Evolutionary conservation across 2,888 invertebrate species (phyloP), one percentile per base, ranked within the genome.

Genomic region (Leptopterna dolabrata): DNA sequence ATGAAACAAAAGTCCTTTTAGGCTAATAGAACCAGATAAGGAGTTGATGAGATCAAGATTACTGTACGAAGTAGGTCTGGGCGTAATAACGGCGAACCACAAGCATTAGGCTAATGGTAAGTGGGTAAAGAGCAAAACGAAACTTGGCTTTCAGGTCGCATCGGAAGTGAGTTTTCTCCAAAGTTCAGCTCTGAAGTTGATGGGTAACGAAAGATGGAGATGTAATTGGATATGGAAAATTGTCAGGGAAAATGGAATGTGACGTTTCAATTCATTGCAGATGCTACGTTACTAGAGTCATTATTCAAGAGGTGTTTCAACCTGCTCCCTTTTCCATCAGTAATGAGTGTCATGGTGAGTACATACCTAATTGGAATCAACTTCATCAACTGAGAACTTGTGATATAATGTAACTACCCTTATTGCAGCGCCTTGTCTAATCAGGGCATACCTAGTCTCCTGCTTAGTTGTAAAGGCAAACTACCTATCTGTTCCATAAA

Each of bases 61-160:
- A 83, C 83, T 14, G 63, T 71, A 70, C 83, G 70, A 45, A 63
- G 63, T 83, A 41, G 36, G 24, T 1, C 47, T 43, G 70, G 70
- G 70, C 27, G 82, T 70, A 83, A 83, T 83, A 70, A 83, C 36
- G 63, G 83, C 36, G 83, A 83, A 83, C 83, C 83, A n/a, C 63
- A 29, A 47, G 27, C 36, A 70, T 63, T 36, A 43, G 41, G 83
- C 83, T 63, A 81, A 81, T 81, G 83, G 70, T 83, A 24, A 71
- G 63, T 70, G 81, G 24, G 70, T 83, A 24, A 83, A 83, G 83
- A 51, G 41, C 83, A 83, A 83, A 83, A 83, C 83, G 47, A 83
- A 83, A 83, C 83, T 83, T 83, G 70, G 83, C 83, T 83, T 83
- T 83, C 83, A 83, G 83, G 41, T 63, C 83, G 41, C 43, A 14